Evolutionary conservation across 2,888 invertebrate species (phyloP), one percentile per base, ranked within the genome.

Genomic region (Parnassius smintheus): DNA sequence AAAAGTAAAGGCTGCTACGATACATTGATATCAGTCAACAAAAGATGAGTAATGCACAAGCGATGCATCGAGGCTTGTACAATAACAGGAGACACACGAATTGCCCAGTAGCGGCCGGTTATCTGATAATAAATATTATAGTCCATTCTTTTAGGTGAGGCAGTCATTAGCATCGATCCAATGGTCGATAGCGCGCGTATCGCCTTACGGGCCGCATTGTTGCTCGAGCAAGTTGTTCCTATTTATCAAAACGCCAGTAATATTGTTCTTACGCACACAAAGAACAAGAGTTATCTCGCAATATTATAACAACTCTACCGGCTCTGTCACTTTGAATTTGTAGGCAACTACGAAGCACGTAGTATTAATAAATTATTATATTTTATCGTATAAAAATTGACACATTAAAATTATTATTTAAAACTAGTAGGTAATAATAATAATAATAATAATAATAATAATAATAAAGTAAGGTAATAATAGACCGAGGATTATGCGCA

Each of bases 101-200:
- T 90, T 86, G 85, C 84, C 87, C 91, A 78, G 91, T 91, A 91
- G 91, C 91, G 78, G 75, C 65, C 80, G 81, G 83, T 87, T 90
- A 91, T 91, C 91, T 85, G 89, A 91, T 91, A 89, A 91, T 90
- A 91, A 91, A 91, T 91, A 91, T 91, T 89, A 85, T 86, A 81
- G 86, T 82, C 88, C 88, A 90, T 91, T 91, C 91, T 91, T 91
- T 91, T 91, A 88, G 88, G 85, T 84, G 87, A 85, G 87, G 81
- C 83, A 81, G 88, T 88, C 91, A 91, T 91, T 91, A 91, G n/a
- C n/a, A n/a, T n/a, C n/a, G n/a, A 91, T 91, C 88, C 85, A 86
- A 78, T 70, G 83, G 83, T 85, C 86, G 91, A 91, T 91, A 86
- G 83, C 80, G 85, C 78, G 76, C 83, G 86, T 90, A 91, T 91